These are phyloP conservation scores for Lordiphosa stackelbergi DNA, from an alignment of 1,140 invertebrate genomes.

Conservation along the genomic window DNA sequence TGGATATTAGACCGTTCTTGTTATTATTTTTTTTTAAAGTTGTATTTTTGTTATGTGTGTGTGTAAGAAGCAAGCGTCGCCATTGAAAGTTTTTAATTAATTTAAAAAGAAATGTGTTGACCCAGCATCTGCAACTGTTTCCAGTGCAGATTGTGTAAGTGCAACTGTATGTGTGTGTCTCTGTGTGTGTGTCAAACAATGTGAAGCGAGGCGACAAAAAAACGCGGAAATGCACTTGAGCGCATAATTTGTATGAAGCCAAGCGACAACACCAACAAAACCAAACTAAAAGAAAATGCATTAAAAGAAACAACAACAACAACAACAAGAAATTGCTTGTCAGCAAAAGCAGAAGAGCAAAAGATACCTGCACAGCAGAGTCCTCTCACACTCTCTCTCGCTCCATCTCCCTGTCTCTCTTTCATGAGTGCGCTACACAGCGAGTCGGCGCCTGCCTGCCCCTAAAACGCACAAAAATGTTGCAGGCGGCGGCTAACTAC, in stretches of 20 bases:
- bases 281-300: constrained; percentile 27
- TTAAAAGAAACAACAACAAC: constrained; percentile 51
- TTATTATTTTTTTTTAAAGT: not conserved
- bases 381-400: constrained; percentile 15
- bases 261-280: constrained; percentile 51
- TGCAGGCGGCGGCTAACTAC: constrained; percentile 53
- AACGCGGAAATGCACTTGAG: constrained; percentile 73
- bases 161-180: too few relatives aligned
- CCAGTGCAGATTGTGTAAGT: too few relatives aligned
- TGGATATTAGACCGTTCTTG: not conserved
- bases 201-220: constrained; percentile 20
- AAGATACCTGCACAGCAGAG: constrained; percentile 8
- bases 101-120: constrained; percentile 1
- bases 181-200: constrained; percentile 12
- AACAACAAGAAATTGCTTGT: constrained; percentile 12
- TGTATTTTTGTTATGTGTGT: not conserved
- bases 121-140: not conserved
- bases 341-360: constrained; percentile 6
- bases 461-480: constrained; percentile 56
- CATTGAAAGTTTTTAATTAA: constrained; percentile 4
- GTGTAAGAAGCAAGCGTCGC: not conserved
- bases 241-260: constrained; percentile 68
- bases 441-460: constrained; percentile 33
- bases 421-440: constrained; percentile 26
- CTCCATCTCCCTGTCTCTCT: constrained; percentile 12